Percentiles rank a stretch among this genome's conserved stretches.
phyloP scores from a whole-genome alignment of 30 jellyfish, hydroid and myxozoan species.

The Catostylus mosaicus region DNA sequence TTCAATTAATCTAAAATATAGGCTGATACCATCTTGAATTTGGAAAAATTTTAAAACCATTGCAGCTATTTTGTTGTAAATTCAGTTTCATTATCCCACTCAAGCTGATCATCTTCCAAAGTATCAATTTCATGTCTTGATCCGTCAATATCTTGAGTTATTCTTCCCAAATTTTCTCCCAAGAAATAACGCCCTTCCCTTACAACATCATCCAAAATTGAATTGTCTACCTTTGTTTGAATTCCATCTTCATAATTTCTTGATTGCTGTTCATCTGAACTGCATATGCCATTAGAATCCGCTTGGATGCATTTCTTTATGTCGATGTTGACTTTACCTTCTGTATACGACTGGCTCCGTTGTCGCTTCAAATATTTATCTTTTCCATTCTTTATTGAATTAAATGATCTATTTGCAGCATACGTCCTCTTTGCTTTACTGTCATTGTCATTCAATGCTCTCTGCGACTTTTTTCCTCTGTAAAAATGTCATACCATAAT shows the following conservation, averaged over 20 bases:
- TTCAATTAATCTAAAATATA: no score
- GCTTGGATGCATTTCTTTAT: slow-evolving; percentile 12
- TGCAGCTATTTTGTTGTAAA: no score
- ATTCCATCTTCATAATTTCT: neutral
- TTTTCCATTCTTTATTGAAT: neutral
- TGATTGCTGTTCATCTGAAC: slow-evolving; percentile 23
- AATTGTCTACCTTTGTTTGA: neutral
- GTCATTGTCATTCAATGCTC: neutral
- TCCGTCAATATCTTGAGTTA: slow-evolving; percentile 35
- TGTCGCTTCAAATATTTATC: slow-evolving; percentile 4
- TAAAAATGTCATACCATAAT: no score
- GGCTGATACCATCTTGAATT: no score
- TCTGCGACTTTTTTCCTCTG: slow-evolving; percentile 14
- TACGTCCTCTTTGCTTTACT: neutral
- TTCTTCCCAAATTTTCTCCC: slow-evolving; percentile 38
- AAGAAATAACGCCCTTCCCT: slow-evolving; percentile 50
- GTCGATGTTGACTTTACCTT: slow-evolving; percentile 15
- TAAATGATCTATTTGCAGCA: slow-evolving; percentile 58
- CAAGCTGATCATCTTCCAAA: slow-evolving; percentile 29
- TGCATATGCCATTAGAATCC: slow-evolving; percentile 2
- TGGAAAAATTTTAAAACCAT: no score
- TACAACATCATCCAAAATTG: slow-evolving; percentile 26
- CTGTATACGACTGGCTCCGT: slow-evolving; percentile 61
- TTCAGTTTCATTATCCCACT: slow-evolving; percentile 50
- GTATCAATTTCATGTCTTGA: slow-evolving; percentile 26